Percentiles rank a stretch among this genome's conserved stretches.
Evolutionary conservation across 1,140 invertebrate genomes (phyloP).

Genomic region (Telenomus remus): DNA sequence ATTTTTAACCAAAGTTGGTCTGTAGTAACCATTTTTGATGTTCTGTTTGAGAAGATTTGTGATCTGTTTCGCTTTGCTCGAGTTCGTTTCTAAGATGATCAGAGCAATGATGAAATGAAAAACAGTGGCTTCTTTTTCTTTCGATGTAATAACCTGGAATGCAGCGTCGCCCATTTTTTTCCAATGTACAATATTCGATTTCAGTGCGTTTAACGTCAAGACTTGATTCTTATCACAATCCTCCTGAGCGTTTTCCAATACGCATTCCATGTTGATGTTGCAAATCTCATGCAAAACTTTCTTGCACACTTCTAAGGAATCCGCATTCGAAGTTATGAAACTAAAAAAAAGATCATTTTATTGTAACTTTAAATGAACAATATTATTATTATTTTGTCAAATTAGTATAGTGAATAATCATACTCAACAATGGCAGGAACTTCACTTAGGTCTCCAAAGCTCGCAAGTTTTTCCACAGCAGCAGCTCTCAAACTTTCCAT

Average conservation of each 20-base stretch:
- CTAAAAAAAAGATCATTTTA: constrained; percentile 33
- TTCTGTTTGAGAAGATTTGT: constrained; percentile 64
- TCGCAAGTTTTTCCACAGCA: constrained; percentile 60
- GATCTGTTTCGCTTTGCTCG: constrained; percentile 61
- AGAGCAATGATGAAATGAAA: constrained; percentile 69
- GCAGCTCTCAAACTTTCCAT: constrained; percentile 64
- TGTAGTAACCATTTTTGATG: constrained; percentile 67
- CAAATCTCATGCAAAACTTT: constrained; percentile 65
- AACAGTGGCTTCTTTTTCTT: constrained; percentile 61
- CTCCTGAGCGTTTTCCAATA: constrained; percentile 58
- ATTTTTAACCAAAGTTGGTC: constrained; percentile 24
- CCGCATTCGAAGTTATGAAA: constrained; percentile 64
- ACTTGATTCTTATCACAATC: constrained; percentile 67
- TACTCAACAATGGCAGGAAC: constrained; percentile 68
- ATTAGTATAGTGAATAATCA: constrained; percentile 4
- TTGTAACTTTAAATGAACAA: too few relatives aligned
- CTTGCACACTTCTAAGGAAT: constrained; percentile 53
- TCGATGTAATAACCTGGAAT: constrained; percentile 57
- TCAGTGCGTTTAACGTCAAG: constrained; percentile 63
- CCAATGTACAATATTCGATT: constrained; percentile 60
- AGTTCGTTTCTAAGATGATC: constrained; percentile 54
- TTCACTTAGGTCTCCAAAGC: constrained; percentile 50
- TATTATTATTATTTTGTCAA: too few relatives aligned
- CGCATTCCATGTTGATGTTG: constrained; percentile 64
- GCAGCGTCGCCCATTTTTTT: constrained; percentile 62